phyloP scores from a whole-genome alignment of 2,797 vertebrate species.

The Gephyroberyx darwinii region DNA sequence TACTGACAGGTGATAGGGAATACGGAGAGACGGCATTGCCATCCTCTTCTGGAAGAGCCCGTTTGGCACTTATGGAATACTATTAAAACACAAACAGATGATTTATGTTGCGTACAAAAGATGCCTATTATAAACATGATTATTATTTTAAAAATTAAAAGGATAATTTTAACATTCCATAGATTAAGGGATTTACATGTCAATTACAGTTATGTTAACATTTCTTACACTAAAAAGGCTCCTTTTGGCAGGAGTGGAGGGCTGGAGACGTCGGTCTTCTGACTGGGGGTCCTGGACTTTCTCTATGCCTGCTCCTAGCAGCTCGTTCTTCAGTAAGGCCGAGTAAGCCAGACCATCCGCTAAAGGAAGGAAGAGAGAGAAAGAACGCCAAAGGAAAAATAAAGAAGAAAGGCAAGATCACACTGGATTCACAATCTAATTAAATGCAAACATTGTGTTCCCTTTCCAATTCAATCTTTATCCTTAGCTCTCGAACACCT shows the following conservation, averaged over 20 bases:
- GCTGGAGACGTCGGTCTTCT: constrained; percentile 93
- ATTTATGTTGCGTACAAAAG: neutral
- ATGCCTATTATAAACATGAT: neutral
- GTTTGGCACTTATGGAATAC: constrained; percentile 95
- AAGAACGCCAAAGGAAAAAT: neutral
- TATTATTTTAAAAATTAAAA: too few relatives aligned
- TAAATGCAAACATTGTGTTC: constrained; percentile 39
- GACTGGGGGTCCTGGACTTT: constrained; percentile 98
- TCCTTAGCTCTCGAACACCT: constrained; percentile 27
- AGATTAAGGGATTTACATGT: neutral
- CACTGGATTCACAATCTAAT: constrained; percentile 39
- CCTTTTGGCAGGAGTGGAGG: constrained; percentile 93
- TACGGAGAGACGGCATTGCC: constrained; percentile 96
- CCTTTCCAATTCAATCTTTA: constrained; percentile 23
- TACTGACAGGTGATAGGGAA: constrained; percentile 97
- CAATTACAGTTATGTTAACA: neutral
- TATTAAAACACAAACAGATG: constrained; percentile 64
- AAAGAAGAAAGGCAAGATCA: constrained; percentile 33
- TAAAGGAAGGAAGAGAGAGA: constrained; percentile 43
- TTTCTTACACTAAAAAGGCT: constrained; percentile 92
- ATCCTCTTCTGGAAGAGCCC: constrained; percentile 91
- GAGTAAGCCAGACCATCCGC: constrained; percentile 95
- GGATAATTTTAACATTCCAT: neutral
- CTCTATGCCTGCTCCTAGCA: constrained; percentile 95
- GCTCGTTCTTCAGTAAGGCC: constrained; percentile 95